Base-by-base conservation (phyloP, 2,113 vertebrate genomes). In the Reinhardtius hippoglossoides region DNA sequence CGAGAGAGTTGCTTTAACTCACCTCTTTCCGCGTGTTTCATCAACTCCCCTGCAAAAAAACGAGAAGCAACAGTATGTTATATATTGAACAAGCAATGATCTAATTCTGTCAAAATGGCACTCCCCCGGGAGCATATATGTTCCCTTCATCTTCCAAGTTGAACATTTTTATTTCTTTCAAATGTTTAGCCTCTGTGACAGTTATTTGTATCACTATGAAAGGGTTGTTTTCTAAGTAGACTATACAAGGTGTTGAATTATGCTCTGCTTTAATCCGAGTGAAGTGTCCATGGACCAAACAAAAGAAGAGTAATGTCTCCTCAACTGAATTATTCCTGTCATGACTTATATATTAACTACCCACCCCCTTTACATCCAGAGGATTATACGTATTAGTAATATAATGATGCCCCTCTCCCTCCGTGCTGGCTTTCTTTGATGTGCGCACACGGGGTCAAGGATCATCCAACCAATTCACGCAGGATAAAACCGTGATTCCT, bases 101-200 rank as follows among this genome's bases (percentile, higher is more conserved):
- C 91, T 88, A 88, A 90, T 89, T 91, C 87, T 90, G 91, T 92
- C 91, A 92, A 85, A 86, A 68, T 65, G 80, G 60, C 71, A 10
- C 74, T 72, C 86, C 82, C 85, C 62, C 7, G 54, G 66, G 91
- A 78, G 71, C 73, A 40, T 84, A 80, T 82, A 76, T 54, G 26
- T 76, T 66, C 86, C 61, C 76, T 81, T 89, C 56, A 83, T 90
- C 84, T 87, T 84, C 37, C n/a, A 64, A 88, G 66, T 42, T 2
- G 7, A 85, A 56, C 73, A 48, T 31, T 60, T 74, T 59, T 61
- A 23, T 61, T 40, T 27, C 26, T 67, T 78, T 74, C 4, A 76
- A 78, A 68, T 86, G 87, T 89, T 92, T 91, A 86, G 77, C 80
- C 81, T 76, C 60, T 52, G 60, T 83, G 85, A 82, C 76, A 82